Evolutionary conservation across 2,797 vertebrate species (phyloP).

Genomic region (Scomberomorus guttatus): DNA sequence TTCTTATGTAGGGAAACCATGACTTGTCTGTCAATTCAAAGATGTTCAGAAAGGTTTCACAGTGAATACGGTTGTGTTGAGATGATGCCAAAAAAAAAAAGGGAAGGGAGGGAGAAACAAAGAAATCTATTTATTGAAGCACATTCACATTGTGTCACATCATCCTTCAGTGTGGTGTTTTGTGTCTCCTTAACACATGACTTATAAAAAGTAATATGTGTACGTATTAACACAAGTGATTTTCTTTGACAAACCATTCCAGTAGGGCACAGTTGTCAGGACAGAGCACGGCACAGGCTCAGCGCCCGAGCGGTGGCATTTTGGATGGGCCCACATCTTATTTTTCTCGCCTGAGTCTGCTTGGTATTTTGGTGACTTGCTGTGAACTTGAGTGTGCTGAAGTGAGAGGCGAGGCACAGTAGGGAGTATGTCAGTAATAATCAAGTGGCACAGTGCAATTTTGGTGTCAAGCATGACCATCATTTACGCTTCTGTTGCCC

Average conservation of each 20-base stretch:
- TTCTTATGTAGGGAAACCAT: conserved; percentile 12
- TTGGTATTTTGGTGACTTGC: conserved; percentile 38
- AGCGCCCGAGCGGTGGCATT: neutral
- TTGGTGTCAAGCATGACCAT: conserved; percentile 50
- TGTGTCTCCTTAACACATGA: neutral
- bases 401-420: conserved; percentile 28
- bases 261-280: neutral
- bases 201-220: neutral
- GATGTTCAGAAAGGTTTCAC: conserved; percentile 16
- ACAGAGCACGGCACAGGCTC: neutral
- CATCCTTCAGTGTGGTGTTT: neutral
- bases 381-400: conserved; percentile 49
- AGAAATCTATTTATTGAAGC: neutral
- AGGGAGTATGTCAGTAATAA: conserved; percentile 56
- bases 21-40: conserved; percentile 38
- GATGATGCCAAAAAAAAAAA: too few species aligned
- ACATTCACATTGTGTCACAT: neutral
- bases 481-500: conserved; percentile 33
- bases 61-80: too few species aligned
- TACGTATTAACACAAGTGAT: too few species aligned
- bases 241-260: neutral
- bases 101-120: neutral
- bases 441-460: conserved; percentile 58
- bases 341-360: conserved; percentile 26
- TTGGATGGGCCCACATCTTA: conserved; percentile 23